Evolutionary conservation across 2,113 vertebrate genomes (phyloP), one percentile per base, ranked within the genome.

Genomic region (Gopherus flavomarginatus): DNA sequence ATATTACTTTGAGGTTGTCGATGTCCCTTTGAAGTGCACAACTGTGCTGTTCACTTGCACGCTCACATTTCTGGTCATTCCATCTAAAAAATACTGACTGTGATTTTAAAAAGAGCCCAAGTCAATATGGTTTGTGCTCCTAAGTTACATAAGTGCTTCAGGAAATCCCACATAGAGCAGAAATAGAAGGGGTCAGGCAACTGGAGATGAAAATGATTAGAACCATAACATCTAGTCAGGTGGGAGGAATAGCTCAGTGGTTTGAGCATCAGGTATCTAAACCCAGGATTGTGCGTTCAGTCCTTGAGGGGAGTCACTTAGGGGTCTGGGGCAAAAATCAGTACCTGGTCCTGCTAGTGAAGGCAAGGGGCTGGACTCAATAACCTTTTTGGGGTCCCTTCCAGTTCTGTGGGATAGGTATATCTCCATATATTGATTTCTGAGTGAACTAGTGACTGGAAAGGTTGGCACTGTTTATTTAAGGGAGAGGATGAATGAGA

Each of bases 21-120:
- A 2, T 82, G 42, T 72, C 8, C 81, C 50, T 57, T 5, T 59
- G 38, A 69, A n/a, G 14, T 21, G 19, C n/a, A n/a, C 1, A 19
- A 72, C 69, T 69, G 27, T 17, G 26, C 44, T 87, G 13, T 83
- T 22, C 6, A 9, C 35, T 5, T 57, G 9, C 59, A 29, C 81
- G 42, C 42, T 85, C 59, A 13, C 9, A 82, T 19, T 93, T 96
- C 65, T 0, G 0, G 5, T 57, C 8, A 1, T 54, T 49, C 78
- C 0, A 0, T 59, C 77, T 75, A 79, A n/a, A 81, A 87, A 54
- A 6, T 38, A 1, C 35, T 5, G 44, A 1, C 44, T 65, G 12
- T 14, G 1, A 1, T 89, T 95, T 95, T 84, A 82, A 56, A 92
- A 88, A 21, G 26, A 14, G 2, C 52, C 29, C n/a, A 69, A n/a